Evolutionary conservation across 2,797 vertebrate species (phyloP), one percentile per base, ranked within the genome.

Genomic region (Poecilia velifera): DNA sequence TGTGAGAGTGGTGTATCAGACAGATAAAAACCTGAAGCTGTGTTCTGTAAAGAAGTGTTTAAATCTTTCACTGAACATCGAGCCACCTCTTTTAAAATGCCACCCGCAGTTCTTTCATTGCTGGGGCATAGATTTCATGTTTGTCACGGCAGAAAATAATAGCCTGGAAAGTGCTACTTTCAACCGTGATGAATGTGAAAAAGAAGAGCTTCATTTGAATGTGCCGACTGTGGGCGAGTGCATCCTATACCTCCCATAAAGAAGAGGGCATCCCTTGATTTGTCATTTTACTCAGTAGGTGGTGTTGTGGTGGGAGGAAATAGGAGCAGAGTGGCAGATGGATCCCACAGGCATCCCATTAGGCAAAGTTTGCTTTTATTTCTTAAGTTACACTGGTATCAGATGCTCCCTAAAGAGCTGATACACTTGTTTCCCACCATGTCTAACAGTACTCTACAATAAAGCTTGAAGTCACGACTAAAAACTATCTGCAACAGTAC

Each of bases 271-370:
- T 71, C 62, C 53, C 76, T 77, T 92, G 91, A 93, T 92, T 89
- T 89, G 91, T 51, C 87, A 92, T 94, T 90, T 77, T 84, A 87
- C 93, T 79, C 90, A 90, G 87, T 79, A 59, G 82, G 79, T 77
- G 87, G 85, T 82, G 84, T 86, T 13, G 5, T 25, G 9, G 55
- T 47, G 71, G 74, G 34, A 64, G 36, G 45, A 73, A 74, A 81
- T 84, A 81, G 79, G 64, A 79, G 78, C 64, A 43, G 89, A 71
- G 78, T 79, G 81, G 76, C 79, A 86, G 91, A 90, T 80, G 78
- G 82, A 88, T 87, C 93, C 94, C 92, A 84, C 93, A 91, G 94
- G 94, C 91, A 85, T 86, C 36, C 89, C 92, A 91, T 91, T 92
- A 90, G 89, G 81, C 82, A 89, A 88, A 83, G 80, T 91, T 92